Percentiles rank a stretch among this genome's conserved stretches.
Conservation (phyloP, 2,113 vertebrate genomes). For the Cheilinus undulatus region DNA sequence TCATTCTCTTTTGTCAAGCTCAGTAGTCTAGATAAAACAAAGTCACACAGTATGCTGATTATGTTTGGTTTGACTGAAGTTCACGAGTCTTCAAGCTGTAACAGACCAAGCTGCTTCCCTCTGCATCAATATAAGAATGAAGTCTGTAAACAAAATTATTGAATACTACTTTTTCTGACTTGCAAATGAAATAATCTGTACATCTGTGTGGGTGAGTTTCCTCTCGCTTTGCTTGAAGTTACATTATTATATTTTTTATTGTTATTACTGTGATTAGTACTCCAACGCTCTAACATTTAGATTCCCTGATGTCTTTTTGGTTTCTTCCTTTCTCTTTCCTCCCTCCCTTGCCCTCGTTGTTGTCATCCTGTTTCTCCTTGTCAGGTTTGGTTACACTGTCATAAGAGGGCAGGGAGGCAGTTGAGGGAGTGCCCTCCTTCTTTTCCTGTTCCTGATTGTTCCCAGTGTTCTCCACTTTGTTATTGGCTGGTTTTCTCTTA, state of each 20-base stretch:
- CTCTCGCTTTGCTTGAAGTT: constrained; percentile 81
- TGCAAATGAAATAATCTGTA: constrained; percentile 89
- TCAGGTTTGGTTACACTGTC: constrained; percentile 99
- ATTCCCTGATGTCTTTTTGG: constrained; percentile 95
- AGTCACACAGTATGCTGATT: constrained; percentile 93
- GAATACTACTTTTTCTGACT: constrained; percentile 84
- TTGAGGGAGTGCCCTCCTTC: constrained; percentile 95
- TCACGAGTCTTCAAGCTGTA: constrained; percentile 83
- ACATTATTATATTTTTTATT: constrained; percentile 77
- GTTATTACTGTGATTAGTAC: constrained; percentile 79
- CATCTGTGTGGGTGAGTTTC: constrained; percentile 84
- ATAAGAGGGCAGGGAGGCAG: constrained; percentile 96
- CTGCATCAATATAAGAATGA: constrained; percentile 88
- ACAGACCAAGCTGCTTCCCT: constrained; percentile 78
- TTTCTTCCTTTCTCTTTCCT: constrained; percentile 92
- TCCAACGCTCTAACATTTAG: constrained; percentile 89
- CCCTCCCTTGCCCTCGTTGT: constrained; percentile 90
- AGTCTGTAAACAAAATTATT: constrained; percentile 95
- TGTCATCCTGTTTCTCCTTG: constrained; percentile 95
- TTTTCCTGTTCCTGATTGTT: constrained; percentile 93
- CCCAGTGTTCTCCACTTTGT: constrained; percentile 92
- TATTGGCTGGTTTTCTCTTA: constrained; percentile 84
- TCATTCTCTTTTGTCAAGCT: constrained; percentile 72
- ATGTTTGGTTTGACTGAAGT: constrained; percentile 90
- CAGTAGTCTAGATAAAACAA: constrained; percentile 89